phyloP scores from a whole-genome alignment of 2,888 invertebrate genomes.

The Smittia aterrima region DNA sequence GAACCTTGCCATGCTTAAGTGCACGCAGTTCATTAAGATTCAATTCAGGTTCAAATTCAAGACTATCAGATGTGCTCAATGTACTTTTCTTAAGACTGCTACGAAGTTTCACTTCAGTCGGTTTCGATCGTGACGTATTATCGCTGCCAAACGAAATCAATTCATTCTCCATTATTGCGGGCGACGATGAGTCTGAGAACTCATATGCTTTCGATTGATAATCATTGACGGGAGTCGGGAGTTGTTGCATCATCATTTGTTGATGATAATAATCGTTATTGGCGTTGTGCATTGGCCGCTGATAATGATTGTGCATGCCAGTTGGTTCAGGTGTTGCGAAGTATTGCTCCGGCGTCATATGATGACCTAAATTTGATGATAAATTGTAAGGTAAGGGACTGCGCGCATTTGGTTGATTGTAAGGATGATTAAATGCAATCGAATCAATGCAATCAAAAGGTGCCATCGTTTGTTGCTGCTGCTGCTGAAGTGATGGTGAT shows the following conservation, averaged over 20 bases:
- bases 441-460: slow-evolving; percentile 51
- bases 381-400: slow-evolving; percentile 53
- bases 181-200: slow-evolving; percentile 21
- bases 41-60: slow-evolving; percentile 17
- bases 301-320: background rate
- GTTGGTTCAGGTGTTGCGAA: background rate
- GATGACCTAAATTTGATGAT: slow-evolving; percentile 46
- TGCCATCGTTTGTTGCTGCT: slow-evolving; percentile 42
- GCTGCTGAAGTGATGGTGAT: slow-evolving; percentile 44
- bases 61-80: slow-evolving; percentile 17
- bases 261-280: slow-evolving; percentile 18
- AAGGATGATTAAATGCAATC: slow-evolving; percentile 48
- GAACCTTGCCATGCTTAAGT: background rate
- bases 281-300: background rate
- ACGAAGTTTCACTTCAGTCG: slow-evolving; percentile 18
- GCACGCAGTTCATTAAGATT: slow-evolving; percentile 27
- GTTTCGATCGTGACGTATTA: background rate
- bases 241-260: background rate
- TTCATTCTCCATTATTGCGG: background rate
- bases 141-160: slow-evolving; percentile 21
- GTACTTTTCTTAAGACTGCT: slow-evolving; percentile 30
- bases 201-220: slow-evolving; percentile 9
- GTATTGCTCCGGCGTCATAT: slow-evolving; percentile 3
- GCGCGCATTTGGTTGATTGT: slow-evolving; percentile 53
- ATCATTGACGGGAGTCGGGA: slow-evolving; percentile 14